Base-by-base conservation (phyloP, 2,797 vertebrate genomes). In the Nyctibius grandis region DNA sequence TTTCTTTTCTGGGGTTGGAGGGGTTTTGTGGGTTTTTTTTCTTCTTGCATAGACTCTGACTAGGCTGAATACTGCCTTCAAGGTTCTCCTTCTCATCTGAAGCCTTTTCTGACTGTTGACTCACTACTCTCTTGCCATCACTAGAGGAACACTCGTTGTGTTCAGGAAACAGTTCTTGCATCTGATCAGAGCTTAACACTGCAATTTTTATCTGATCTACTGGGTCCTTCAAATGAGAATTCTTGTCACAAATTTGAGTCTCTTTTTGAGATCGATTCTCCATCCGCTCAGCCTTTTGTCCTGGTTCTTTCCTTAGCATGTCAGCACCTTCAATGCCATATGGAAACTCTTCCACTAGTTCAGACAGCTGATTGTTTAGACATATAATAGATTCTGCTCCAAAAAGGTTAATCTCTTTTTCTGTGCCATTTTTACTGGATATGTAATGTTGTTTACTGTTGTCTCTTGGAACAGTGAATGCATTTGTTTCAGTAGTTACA, bases 321-420 rank as follows among this genome's bases (percentile, higher is more conserved):
- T 81, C 86, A 26, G 70, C 25, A 85, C 95, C 50, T 91, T 98
- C 97, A 75, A 98, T 97, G 63, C 98, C 98, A 79, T 97, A 98
- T 1, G 98, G 98, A 95, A 98, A 98, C 45, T 98, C 98, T 77
- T 93, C 68, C 86, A 98, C 22, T 51, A 98, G 98, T 91, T 98
- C 98, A 47, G 93, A 96, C 15, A 98, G 95, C 81, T 98, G 98
- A 91, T 96, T 96, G 8, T 82, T 89, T 42, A 97, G 91, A 21
- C 38, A 97, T 18, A 42, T 92, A 67, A 72, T 9, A 33, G 96
- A 48, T 44, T 59, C 33, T 67, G 67, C 59, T 61, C 76, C 48
- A 45, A 85, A 89, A 85, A 11, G 2, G 4, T 40, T 53, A 19
- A 15, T 34, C n/a, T 79, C 90, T 68, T 79, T 70, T 64, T 78